Base-by-base conservation (phyloP, 2,113 vertebrate species). In the Aptenodytes forsteri region DNA sequence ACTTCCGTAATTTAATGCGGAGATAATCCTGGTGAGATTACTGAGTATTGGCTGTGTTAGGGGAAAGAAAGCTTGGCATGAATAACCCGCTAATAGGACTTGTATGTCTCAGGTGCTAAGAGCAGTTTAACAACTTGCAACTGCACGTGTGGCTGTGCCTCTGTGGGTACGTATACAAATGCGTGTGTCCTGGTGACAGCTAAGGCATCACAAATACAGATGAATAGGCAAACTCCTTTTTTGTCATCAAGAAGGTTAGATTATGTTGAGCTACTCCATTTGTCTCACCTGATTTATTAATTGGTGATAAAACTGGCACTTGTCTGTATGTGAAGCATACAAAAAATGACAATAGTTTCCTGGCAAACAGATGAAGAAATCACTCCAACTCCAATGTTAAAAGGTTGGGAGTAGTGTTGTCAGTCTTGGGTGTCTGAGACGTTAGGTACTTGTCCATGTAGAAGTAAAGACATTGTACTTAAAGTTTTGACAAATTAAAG, bases 141-240 rank as follows among this genome's bases (percentile, higher is more conserved):
- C 47, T 49, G 44, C 18, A 0, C 3, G 50, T 50, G 52, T n/a
- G 40, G 21, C 70, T 49, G 27, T 49, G 50, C 46, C 34, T 40
- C 55, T 2, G 10, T 5, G 52, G 15, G 40, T 18, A 15, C 32
- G 0, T 23, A 13, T 3, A 34, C 16, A 27, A n/a, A 23, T 17
- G 19, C 9, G 10, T 21, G 26, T 21, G n/a, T 62, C 55, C 49
- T 8, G 61, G 26, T 34, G 81, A n/a, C 32, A 82, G 59, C 38
- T 12, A 7, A 80, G 50, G 18, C 20, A 25, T 46, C 2, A 0
- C 26, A 34, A 56, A 66, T 18, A 30, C 11, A 25, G n/a, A 69
- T 9, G 9, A 16, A 22, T 13, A 47, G 59, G 15, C 34, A 16
- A 50, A 40, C 9, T 22, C 25, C 29, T 11, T 21, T 82, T 65